Evolutionary conservation across 2,888 invertebrate species (phyloP), one percentile per base, ranked within the genome.

Genomic region (Eucera pruinosa): DNA sequence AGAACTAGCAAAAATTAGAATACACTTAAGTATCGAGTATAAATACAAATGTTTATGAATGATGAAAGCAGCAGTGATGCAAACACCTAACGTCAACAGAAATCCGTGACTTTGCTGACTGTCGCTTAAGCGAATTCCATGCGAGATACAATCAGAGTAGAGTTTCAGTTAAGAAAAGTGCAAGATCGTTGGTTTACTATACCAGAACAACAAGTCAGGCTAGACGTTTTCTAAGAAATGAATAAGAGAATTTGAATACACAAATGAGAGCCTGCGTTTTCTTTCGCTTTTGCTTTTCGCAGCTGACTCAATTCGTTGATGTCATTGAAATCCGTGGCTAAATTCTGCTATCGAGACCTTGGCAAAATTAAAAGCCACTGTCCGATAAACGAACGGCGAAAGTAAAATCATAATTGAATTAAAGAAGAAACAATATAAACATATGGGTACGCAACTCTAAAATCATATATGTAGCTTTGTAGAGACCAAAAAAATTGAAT

Each of bases 31-130:
- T 27, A 0, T 15, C 7, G 7, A 60, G 23, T 2, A 13, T 60
- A 67, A 67, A 67, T 60, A 67, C 7, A 39, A 39, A 30, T 48
- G 25, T 27, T 36, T 13, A 60, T 67, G 60, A 58, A 67, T 48
- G 60, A 41, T 57, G 20, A 3, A 9, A n/a, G 23, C 33, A 61
- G 18, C 3, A 47, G 13, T 27, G 36, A 61, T 48, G 48, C 47
- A 58, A 30, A 23, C 25, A 27, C 11, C 9, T 3, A 41, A 64
- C 20, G n/a, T 41, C 39, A 54, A 64, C 54, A 30, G 3, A 50
- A 5, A 13, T 4, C 13, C 18, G 1, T 50, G 3, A 27, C 39
- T 27, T 20, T 2, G 20, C 5, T 5, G 23, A n/a, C 15, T 52
- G 6, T 11, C 41, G 20, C 18, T 27, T 13, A 9, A 62, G 20